Evolutionary conservation across 2,797 vertebrate species (phyloP).

Genomic region (Botia almorhae): DNA sequence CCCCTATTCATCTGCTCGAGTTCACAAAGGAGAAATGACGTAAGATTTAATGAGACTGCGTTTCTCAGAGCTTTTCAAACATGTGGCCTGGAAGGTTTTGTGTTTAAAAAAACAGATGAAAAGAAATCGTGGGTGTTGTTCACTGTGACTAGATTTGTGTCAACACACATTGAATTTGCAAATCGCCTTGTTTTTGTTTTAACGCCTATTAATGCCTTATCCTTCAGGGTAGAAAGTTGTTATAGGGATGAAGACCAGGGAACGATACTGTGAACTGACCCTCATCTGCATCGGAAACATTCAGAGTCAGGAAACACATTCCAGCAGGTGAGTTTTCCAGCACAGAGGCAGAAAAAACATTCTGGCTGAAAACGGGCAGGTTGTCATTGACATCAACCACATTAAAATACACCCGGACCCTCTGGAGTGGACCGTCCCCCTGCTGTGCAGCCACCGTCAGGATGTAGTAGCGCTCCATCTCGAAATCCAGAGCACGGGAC

Average conservation of each 20-base stretch:
- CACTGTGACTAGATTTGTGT: background rate
- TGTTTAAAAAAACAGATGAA: conserved; percentile 3
- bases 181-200: background rate
- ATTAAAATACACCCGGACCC: conserved; percentile 80
- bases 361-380: conserved; percentile 72
- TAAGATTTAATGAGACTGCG: conserved; percentile 58
- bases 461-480: conserved; percentile 75
- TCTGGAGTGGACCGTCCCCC: conserved; percentile 63
- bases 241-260: no score
- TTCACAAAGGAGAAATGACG: conserved; percentile 52
- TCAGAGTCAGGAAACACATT: conserved; percentile 73
- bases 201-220: background rate
- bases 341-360: conserved; percentile 64
- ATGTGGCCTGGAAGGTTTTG: conserved; percentile 22
- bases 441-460: conserved; percentile 70
- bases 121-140: background rate
- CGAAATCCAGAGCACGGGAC: conserved; percentile 79
- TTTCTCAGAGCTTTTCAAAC: conserved; percentile 35
- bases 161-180: background rate
- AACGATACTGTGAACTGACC: conserved; percentile 60
- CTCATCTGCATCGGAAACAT: conserved; percentile 77
- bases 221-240: background rate
- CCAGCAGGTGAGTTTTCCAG: conserved; percentile 68
- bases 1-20: conserved; percentile 48
- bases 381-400: conserved; percentile 82